Evolutionary conservation across 2,888 invertebrate species (phyloP).

Genomic region (Agriopis aurantiaria): DNA sequence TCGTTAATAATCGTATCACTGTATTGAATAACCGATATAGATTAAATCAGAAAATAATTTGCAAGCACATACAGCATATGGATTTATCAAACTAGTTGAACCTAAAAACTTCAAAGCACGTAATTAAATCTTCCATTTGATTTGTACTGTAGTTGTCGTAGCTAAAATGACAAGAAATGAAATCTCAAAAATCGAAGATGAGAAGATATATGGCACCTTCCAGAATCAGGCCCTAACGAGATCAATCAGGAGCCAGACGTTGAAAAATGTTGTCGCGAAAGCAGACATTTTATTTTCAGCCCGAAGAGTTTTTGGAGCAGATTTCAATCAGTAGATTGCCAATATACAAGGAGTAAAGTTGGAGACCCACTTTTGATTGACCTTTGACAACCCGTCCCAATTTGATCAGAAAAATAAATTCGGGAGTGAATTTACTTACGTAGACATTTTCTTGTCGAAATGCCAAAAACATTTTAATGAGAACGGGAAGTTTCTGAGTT

Average conservation of each 20-base stretch:
- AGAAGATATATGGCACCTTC: background rate
- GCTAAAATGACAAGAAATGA: background rate
- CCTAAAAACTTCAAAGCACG: too few species aligned
- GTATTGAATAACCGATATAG: too few species aligned
- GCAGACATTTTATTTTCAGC: slow-evolving; percentile 39
- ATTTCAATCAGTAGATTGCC: slow-evolving; percentile 33
- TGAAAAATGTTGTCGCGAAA: slow-evolving; percentile 37
- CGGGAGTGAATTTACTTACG: background rate
- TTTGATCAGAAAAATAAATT: slow-evolving; percentile 1
- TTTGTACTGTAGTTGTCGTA: background rate
- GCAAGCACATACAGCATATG: too few species aligned
- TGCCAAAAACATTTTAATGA: background rate
- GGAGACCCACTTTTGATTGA: slow-evolving; percentile 6
- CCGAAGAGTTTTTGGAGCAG: slow-evolving; percentile 34
- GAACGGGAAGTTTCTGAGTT: background rate
- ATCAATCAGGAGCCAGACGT: slow-evolving; percentile 52
- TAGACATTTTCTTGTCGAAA: background rate
- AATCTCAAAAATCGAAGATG: background rate
- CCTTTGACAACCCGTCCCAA: slow-evolving; percentile 8
- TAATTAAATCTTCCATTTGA: too few species aligned
- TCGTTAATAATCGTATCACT: too few species aligned
- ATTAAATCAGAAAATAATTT: too few species aligned
- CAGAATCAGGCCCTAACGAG: slow-evolving; percentile 44
- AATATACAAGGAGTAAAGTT: slow-evolving; percentile 25
- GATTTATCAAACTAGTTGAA: too few species aligned